Evolutionary conservation across 2,888 invertebrate genomes (phyloP).

Genomic region (Eumacrocentrus americanus): DNA sequence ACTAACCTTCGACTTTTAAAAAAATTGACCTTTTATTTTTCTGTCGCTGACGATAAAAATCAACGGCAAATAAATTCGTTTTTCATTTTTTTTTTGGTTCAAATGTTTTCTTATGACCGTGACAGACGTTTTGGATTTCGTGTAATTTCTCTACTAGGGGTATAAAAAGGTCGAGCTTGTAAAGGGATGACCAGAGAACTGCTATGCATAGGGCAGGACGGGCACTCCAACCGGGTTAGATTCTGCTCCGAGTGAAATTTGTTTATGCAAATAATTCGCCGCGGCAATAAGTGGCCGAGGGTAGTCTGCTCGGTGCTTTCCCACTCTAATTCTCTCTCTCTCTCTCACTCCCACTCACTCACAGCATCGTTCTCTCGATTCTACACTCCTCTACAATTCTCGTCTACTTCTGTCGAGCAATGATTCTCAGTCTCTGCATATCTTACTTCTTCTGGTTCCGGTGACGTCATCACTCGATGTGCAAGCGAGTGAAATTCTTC

Average conservation of each 20-base stretch:
- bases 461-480: neutral
- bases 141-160: neutral
- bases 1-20: neutral
- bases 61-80: conserved; percentile 21
- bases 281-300: conserved; percentile 43
- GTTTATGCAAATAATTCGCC: conserved; percentile 53
- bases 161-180: conserved; percentile 12
- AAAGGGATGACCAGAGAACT: conserved; percentile 31
- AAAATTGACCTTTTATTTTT: neutral
- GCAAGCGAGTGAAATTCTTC: neutral
- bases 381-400: conserved; percentile 23
- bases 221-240: conserved; percentile 42
- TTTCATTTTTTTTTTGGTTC: conserved; percentile 22
- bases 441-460: conserved; percentile 25
- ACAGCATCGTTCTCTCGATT: conserved; percentile 5
- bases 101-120: conserved; percentile 38
- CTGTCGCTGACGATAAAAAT: neutral
- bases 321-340: too few relatives aligned
- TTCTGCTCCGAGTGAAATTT: conserved; percentile 47
- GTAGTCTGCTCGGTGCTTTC: conserved; percentile 61
- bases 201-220: conserved; percentile 38
- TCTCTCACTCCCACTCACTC: conserved; percentile 61
- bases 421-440: conserved; percentile 28
- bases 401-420: conserved; percentile 38
- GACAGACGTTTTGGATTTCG: conserved; percentile 25